Evolutionary conservation across 2,797 vertebrate genomes (phyloP), one percentile per base, ranked within the genome.

Genomic region (Pseudopleuronectes americanus): DNA sequence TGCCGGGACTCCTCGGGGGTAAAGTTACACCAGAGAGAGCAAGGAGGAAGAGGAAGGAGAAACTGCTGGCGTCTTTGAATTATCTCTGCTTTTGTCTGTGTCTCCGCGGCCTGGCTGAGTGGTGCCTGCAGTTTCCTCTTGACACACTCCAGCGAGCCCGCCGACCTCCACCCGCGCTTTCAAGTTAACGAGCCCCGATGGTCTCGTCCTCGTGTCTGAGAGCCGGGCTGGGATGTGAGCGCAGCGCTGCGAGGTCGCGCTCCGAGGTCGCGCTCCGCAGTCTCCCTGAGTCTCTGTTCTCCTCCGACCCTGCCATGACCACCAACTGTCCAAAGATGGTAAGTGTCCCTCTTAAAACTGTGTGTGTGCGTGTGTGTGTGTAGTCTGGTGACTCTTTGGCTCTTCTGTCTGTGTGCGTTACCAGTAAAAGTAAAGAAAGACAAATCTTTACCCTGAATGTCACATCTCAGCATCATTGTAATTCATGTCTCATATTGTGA

Each of bases 11-110:
- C 78, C 76, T 86, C 74, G 71, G 77, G 87, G 88, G 75, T 93
- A 84, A 80, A 84, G 87, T 93, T 93, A 87, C 92, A 81, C n/a
- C 56, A 53, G 66, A 69, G 71, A 85, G 71, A 71, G 72, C 64
- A 8, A 60, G 43, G 43, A 60, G 24, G 56, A 81, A 73, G 52
- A 87, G 74, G 58, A 81, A 78, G 84, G 71, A 84, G 81, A 81
- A 85, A 88, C 60, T 77, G 84, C 85, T 79, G 84, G 71, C 53
- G 83, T 87, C 80, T 90, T 76, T 84, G 77, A 84, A 74, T 83
- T 66, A 68, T 78, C 72, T 21, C 62, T 19, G 45, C 77, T 72
- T 86, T 83, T 81, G 77, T 76, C 81, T 38, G 65, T 63, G 59
- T 82, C 68, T 61, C 33, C 3, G 9, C 23, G 66, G 72, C 68